Percentiles rank a stretch among this genome's conserved stretches.
These are phyloP conservation scores for Chrysochloris asiatica DNA, from an alignment of 2,113 vertebrate species.

Conservation along the genomic window DNA sequence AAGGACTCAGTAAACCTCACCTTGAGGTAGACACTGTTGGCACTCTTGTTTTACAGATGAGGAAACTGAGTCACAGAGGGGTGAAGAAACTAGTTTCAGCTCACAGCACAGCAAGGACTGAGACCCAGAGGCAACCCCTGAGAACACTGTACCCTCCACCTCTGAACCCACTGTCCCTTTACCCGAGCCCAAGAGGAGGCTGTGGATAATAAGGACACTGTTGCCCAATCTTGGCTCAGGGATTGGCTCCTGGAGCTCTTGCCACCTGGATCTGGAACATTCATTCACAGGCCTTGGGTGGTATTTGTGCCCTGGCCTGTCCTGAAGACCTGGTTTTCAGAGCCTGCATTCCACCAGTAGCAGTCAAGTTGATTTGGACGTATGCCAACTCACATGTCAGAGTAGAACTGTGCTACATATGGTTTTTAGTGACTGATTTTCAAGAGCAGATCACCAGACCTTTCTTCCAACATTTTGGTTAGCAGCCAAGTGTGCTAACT, in stretches of 20 bases:
- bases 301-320: background rate
- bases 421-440: background rate
- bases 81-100: background rate
- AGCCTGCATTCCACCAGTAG: background rate
- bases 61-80: background rate
- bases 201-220: background rate
- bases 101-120: background rate
- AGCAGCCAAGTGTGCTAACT: background rate
- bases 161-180: background rate
- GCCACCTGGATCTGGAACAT: background rate
- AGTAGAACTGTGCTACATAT: background rate
- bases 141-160: fast-evolving
- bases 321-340: background rate
- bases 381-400: background rate
- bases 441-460: background rate
- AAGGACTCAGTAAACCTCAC: background rate
- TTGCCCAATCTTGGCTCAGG: background rate
- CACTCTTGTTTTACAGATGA: background rate
- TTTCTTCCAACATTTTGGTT: background rate
- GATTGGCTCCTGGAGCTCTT: background rate
- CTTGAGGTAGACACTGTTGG: fast-evolving
- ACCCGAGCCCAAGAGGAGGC: background rate
- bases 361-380: background rate
- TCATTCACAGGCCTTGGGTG: background rate
- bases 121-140: background rate